Evolutionary conservation across 2,797 vertebrate species (phyloP).

Genomic region (Microctenopoma lineatum): DNA sequence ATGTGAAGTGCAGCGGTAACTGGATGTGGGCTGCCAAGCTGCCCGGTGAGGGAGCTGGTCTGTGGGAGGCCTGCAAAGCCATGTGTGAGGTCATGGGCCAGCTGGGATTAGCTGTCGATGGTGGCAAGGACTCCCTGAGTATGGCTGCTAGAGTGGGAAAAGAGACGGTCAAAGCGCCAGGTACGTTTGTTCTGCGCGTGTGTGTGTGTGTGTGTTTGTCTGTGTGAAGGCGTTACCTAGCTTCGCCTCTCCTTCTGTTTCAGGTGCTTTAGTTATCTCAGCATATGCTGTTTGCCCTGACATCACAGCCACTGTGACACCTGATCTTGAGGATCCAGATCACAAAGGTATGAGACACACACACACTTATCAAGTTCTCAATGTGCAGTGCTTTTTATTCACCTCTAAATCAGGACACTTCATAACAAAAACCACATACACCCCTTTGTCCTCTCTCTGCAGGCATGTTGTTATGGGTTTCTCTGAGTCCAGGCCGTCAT

Average conservation of each 20-base stretch:
- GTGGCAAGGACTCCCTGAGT: conserved; percentile 95
- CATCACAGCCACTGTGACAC: conserved; percentile 92
- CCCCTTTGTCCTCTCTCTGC: conserved; percentile 24
- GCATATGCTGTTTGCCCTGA: conserved; percentile 93
- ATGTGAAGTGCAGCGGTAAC: conserved; percentile 95
- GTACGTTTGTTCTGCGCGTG: conserved; percentile 62
- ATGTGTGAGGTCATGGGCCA: conserved; percentile 89
- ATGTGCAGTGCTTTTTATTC: background rate
- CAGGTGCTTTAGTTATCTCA: conserved; percentile 93
- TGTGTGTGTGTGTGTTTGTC: background rate
- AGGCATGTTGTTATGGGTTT: conserved; percentile 90
- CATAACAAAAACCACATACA: background rate
- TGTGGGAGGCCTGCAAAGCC: conserved; percentile 89
- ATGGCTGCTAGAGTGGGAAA: conserved; percentile 91
- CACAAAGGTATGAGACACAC: conserved; percentile 82
- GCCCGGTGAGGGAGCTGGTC: conserved; percentile 86
- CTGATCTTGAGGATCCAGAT: conserved; percentile 90
- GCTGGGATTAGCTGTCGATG: conserved; percentile 91
- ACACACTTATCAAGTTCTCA: background rate
- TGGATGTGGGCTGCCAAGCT: conserved; percentile 97
- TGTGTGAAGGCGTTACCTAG: background rate
- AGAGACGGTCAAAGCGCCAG: conserved; percentile 91
- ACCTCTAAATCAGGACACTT: background rate
- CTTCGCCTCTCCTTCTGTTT: conserved; percentile 20
- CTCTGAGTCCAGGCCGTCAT: conserved; percentile 83